Evolutionary conservation across 1,140 invertebrate genomes (phyloP).

Genomic region (Aricia agestis): DNA sequence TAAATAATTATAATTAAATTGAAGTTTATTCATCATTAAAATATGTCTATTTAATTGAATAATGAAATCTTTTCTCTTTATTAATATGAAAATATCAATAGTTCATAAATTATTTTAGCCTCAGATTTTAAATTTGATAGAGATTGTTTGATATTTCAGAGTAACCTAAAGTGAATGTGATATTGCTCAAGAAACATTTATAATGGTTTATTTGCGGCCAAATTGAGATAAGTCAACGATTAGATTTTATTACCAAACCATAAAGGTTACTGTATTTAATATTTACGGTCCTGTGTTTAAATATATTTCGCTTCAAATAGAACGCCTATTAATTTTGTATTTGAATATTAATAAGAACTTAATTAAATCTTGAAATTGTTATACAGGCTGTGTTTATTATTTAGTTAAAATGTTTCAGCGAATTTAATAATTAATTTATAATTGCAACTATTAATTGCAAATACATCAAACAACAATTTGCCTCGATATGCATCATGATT

Average conservation of each 20-base stretch:
- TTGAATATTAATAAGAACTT: background rate
- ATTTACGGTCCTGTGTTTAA: background rate
- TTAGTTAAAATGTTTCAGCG: background rate
- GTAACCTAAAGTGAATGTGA: background rate
- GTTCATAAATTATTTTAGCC: background rate
- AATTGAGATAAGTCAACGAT: constrained; percentile 1
- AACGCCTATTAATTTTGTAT: background rate
- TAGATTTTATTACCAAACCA: background rate
- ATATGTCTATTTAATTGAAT: too few relatives aligned
- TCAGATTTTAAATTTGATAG: background rate
- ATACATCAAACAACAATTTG: background rate
- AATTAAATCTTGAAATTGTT: background rate
- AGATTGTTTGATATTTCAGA: background rate
- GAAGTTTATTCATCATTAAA: too few relatives aligned
- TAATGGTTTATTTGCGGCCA: background rate
- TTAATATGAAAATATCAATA: too few relatives aligned
- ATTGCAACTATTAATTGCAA: background rate
- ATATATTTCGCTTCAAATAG: background rate
- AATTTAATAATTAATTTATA: background rate
- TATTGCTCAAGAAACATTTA: background rate
- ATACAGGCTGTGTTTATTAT: background rate
- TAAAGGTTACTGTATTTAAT: background rate
- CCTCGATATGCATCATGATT: background rate
- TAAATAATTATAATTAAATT: too few relatives aligned
- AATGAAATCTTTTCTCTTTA: too few relatives aligned